phyloP scores from a whole-genome alignment of 2,797 vertebrate species.

The Manis javanica region DNA sequence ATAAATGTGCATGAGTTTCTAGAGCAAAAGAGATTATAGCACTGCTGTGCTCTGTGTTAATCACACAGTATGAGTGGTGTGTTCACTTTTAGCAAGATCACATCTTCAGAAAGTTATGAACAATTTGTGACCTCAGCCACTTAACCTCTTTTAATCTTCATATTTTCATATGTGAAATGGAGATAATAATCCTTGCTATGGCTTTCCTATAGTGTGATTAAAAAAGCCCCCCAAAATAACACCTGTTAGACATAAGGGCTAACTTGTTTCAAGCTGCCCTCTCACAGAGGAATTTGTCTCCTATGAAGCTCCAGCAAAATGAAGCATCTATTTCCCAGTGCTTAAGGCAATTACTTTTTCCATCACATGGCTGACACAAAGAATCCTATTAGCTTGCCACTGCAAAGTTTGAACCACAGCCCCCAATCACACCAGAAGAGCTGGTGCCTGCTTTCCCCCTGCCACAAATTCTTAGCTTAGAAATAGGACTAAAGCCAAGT shows the following conservation, averaged over 20 bases:
- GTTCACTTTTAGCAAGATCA: neutral
- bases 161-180: neutral
- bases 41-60: neutral
- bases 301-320: neutral
- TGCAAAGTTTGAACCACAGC: neutral
- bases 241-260: neutral
- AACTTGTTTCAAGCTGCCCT: neutral
- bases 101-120: neutral
- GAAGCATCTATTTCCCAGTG: neutral
- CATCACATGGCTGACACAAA: neutral
- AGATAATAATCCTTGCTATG: neutral
- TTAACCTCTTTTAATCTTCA: neutral
- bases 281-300: neutral
- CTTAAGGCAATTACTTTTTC: neutral
- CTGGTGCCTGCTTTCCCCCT: neutral
- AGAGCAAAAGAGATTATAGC: neutral
- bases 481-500: neutral
- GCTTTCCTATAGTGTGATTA: neutral
- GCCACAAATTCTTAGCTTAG: neutral
- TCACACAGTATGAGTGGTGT: neutral
- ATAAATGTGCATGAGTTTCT: neutral
- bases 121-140: neutral
- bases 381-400: neutral
- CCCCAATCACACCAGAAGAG: neutral
- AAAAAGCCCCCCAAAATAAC: neutral